These are phyloP conservation scores for Schizopygopsis pylzovi DNA, from an alignment of 2,797 vertebrate genomes.

Conservation along the genomic window DNA sequence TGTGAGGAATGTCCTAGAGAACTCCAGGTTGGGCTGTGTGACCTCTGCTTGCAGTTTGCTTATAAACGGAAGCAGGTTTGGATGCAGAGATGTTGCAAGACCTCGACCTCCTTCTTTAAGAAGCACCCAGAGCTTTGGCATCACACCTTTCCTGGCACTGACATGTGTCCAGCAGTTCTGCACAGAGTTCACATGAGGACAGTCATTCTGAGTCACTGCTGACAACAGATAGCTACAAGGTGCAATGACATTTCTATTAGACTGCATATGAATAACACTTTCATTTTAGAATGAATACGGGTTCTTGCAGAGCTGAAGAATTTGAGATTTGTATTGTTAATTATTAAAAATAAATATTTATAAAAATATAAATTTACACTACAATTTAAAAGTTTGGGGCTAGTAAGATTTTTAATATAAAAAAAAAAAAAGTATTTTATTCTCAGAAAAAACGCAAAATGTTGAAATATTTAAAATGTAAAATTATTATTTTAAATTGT, in stretches of 20 bases:
- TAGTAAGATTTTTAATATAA: not conserved
- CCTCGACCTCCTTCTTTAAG: slow-evolving; percentile 91
- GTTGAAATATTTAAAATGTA: not conserved
- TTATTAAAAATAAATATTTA: not conserved
- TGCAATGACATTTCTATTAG: not conserved
- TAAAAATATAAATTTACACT: not conserved
- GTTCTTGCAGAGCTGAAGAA: not conserved
- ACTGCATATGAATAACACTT: not conserved
- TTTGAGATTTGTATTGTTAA: not conserved
- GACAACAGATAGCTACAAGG: not conserved
- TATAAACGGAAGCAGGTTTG: slow-evolving; percentile 93
- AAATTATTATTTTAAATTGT: not conserved
- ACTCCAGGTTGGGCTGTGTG: slow-evolving; percentile 84
- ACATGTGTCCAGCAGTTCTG: slow-evolving; percentile 96
- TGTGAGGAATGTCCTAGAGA: slow-evolving; percentile 87
- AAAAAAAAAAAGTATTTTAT: too few species aligned
- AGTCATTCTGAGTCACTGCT: not conserved
- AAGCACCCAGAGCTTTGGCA: slow-evolving; percentile 90
- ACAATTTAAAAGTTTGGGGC: not conserved
- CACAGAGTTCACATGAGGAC: not conserved
- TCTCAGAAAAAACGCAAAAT: not conserved
- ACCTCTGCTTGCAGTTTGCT: slow-evolving; percentile 87
- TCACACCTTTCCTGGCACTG: slow-evolving; percentile 89
- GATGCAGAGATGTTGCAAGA: slow-evolving; percentile 87
- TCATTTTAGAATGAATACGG: not conserved